Percentiles rank a stretch among this genome's conserved stretches.
phyloP scores from a whole-genome alignment of 2,113 vertebrate species.

The Vulpes ferrilata region DNA sequence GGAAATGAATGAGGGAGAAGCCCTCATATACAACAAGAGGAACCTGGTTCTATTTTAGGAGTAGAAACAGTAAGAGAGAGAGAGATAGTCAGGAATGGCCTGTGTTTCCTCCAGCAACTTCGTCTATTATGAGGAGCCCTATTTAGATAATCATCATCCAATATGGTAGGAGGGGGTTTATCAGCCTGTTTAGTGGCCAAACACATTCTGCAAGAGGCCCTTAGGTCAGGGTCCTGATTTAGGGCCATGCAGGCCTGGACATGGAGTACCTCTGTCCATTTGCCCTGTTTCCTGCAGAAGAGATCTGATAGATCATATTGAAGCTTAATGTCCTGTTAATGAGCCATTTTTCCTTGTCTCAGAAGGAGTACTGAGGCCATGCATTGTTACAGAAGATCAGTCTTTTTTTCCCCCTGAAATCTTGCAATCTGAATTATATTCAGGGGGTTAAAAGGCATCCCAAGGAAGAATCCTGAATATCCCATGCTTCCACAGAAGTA shows the following conservation, averaged over 20 bases:
- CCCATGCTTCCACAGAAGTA: background rate
- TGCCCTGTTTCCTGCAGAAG: background rate
- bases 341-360: background rate
- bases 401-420: background rate
- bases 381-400: background rate
- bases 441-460: background rate
- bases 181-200: background rate
- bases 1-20: background rate
- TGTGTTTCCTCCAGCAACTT: background rate
- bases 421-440: background rate
- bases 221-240: background rate
- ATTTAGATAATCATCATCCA: background rate
- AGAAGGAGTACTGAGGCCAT: background rate
- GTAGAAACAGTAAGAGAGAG: background rate
- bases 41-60: background rate
- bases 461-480: background rate
- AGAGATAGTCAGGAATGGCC: background rate
- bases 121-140: background rate
- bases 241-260: background rate
- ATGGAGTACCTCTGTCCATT: background rate
- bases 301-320: background rate
- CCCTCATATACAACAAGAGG: background rate
- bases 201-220: background rate
- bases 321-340: background rate
- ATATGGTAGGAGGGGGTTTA: background rate